Percentiles rank a stretch among this genome's conserved stretches.
phyloP scores from a whole-genome alignment of 2,113 vertebrate species.

The Chaenocephalus aceratus region DNA sequence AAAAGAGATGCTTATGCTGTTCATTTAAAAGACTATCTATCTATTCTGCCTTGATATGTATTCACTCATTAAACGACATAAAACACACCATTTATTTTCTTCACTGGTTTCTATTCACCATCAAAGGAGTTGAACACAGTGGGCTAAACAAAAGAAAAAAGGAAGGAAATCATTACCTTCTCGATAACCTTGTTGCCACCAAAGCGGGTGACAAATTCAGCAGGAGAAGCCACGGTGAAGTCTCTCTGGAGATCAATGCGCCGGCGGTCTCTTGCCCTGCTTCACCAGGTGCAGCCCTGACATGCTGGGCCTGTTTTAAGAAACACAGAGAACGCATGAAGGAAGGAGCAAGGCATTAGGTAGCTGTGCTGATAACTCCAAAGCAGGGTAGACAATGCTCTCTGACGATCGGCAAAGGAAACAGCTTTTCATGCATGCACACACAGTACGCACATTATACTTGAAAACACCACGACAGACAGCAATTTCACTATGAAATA shows the following conservation, averaged over 20 bases:
- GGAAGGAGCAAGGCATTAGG: neutral
- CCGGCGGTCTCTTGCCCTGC: conserved; percentile 93
- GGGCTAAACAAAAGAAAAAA: neutral
- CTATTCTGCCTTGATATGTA: neutral
- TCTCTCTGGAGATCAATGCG: conserved; percentile 95
- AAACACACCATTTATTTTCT: neutral
- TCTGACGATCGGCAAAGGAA: no score
- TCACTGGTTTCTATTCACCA: neutral
- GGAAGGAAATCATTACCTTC: conserved; percentile 83
- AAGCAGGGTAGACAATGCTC: no score
- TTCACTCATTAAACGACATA: neutral
- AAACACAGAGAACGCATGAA: conserved; percentile 4
- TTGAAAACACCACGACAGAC: no score
- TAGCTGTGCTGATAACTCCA: no score
- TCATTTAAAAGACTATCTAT: no score
- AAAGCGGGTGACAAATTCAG: conserved; percentile 98
- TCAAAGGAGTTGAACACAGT: neutral
- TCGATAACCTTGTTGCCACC: conserved; percentile 98
- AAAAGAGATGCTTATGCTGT: no score
- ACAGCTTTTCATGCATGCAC: no score
- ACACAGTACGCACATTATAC: no score
- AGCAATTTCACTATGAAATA: no score
- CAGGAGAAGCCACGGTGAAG: conserved; percentile 98
- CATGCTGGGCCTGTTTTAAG: conserved; percentile 92
- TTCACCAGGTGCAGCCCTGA: conserved; percentile 97